These are phyloP conservation scores for Catharus ustulatus DNA, from an alignment of 2,797 vertebrate genomes.

Conservation along the genomic window DNA sequence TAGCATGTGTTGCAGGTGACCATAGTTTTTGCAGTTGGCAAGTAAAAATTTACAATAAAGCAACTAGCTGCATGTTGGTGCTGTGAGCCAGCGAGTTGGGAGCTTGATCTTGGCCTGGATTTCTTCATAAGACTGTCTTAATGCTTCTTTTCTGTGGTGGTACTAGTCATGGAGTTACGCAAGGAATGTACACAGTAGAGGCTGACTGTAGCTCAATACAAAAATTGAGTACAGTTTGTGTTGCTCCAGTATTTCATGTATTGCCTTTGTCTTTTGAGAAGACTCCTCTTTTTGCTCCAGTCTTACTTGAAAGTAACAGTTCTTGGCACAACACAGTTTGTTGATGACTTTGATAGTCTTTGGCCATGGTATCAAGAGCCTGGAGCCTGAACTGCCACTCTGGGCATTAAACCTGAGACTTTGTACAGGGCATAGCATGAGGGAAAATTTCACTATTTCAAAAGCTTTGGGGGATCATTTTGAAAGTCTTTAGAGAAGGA, in stretches of 20 bases:
- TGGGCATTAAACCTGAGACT: background rate
- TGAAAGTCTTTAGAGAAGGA: background rate
- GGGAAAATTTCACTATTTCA: background rate
- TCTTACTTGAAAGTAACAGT: background rate
- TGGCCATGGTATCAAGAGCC: background rate
- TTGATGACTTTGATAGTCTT: background rate
- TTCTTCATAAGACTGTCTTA: background rate
- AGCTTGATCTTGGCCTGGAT: background rate
- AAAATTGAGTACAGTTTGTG: background rate
- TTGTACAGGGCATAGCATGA: fast-evolving
- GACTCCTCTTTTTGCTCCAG: background rate
- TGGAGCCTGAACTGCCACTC: background rate
- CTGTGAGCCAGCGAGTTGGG: background rate
- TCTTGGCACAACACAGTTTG: background rate
- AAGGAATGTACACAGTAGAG: background rate
- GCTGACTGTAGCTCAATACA: fast-evolving
- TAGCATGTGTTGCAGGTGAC: fast-evolving
- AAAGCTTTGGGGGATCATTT: background rate
- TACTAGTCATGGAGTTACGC: background rate
- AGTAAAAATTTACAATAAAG: background rate
- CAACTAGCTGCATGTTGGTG: background rate
- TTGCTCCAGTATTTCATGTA: background rate
- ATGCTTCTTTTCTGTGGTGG: background rate
- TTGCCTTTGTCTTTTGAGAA: background rate
- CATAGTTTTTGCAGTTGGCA: background rate